Conservation (phyloP, 2,888 invertebrate species). For the Cephus nigrinus region DNA sequence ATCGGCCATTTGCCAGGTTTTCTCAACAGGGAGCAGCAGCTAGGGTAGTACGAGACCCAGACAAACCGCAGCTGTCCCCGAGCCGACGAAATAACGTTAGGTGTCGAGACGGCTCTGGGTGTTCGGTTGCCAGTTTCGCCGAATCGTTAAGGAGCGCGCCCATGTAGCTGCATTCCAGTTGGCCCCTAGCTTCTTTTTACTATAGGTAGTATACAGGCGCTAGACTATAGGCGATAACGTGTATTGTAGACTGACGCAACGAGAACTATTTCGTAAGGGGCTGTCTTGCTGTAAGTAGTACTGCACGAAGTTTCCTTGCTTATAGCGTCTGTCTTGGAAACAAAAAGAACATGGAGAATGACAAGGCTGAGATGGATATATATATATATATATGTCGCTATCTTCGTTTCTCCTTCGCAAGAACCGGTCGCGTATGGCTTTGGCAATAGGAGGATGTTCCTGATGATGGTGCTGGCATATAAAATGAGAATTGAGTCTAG, state of each 20-base stretch:
- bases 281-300: neutral
- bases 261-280: neutral
- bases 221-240: neutral
- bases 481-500: neutral
- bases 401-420: neutral
- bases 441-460: neutral
- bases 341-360: neutral
- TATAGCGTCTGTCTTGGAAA: neutral
- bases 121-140: neutral
- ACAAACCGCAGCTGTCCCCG: conserved; percentile 47
- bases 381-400: neutral
- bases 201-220: neutral
- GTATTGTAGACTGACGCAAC: neutral
- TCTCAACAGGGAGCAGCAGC: neutral
- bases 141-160: neutral
- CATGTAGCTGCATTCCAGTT: neutral
- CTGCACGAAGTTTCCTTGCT: neutral
- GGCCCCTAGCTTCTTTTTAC: neutral
- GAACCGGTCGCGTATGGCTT: neutral
- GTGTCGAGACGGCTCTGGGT: neutral
- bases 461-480: neutral
- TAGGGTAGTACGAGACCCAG: conserved; percentile 21
- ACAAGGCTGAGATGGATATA: neutral
- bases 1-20: conserved; percentile 25
- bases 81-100: conserved; percentile 32